phyloP scores from a whole-genome alignment of 1,140 invertebrate genomes.

The Thrips palmi region DNA sequence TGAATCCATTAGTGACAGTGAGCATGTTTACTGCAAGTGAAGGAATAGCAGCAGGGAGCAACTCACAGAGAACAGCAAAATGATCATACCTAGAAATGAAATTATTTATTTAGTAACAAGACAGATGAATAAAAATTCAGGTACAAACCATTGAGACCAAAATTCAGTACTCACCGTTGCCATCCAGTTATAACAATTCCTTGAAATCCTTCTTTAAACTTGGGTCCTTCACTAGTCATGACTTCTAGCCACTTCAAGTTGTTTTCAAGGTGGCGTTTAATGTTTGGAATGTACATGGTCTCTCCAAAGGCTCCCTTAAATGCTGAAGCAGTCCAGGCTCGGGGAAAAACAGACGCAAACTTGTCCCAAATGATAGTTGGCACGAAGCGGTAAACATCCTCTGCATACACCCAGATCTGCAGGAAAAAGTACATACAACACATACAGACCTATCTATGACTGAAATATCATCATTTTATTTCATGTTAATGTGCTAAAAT shows the following conservation, averaged over 20 bases:
- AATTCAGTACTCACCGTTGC: constrained; percentile 29
- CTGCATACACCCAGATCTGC: constrained; percentile 35
- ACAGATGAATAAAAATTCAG: neutral
- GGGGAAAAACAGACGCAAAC: constrained; percentile 62
- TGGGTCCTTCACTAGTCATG: constrained; percentile 30
- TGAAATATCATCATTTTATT: constrained; percentile 20
- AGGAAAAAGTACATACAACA: no score
- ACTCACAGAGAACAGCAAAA: constrained; percentile 56
- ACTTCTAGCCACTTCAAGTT: constrained; percentile 52
- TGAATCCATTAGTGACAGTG: constrained; percentile 36
- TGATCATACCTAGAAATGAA: constrained; percentile 43
- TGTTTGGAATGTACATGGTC: constrained; percentile 42
- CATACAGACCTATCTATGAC: constrained; percentile 5
- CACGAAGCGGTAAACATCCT: constrained; percentile 34
- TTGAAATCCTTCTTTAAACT: constrained; percentile 36
- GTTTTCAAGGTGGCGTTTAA: constrained; percentile 47
- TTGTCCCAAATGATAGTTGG: constrained; percentile 46
- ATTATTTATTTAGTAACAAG: neutral
- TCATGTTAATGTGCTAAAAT: constrained; percentile 16
- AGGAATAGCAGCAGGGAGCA: constrained; percentile 45
- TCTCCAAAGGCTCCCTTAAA: constrained; percentile 82
- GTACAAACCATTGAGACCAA: no score
- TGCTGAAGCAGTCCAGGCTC: constrained; percentile 83
- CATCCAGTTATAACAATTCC: constrained; percentile 48
- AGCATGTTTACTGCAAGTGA: constrained; percentile 45